Conservation (phyloP, 2,113 vertebrate species). For the Hystrix brachyura region DNA sequence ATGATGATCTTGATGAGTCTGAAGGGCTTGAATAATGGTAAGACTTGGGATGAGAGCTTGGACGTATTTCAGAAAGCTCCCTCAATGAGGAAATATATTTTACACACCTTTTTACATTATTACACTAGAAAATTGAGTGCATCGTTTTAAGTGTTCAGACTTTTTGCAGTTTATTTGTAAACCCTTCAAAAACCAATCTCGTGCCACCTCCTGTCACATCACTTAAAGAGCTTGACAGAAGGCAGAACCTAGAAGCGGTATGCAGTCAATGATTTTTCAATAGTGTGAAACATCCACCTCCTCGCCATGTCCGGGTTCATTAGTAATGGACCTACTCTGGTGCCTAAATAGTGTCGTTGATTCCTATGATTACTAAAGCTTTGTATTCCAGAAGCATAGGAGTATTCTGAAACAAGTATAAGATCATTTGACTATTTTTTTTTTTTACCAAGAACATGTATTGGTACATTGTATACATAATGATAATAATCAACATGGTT, state of each 20-base stretch:
- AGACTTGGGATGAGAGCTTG: background rate
- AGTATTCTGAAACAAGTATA: background rate
- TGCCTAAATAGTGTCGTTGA: background rate
- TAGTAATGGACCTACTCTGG: background rate
- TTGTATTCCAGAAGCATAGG: background rate
- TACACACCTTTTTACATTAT: background rate
- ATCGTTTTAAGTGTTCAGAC: background rate
- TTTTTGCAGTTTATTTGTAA: background rate
- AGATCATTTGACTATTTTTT: background rate
- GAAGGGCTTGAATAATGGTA: background rate
- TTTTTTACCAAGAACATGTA: no score
- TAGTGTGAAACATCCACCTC: background rate
- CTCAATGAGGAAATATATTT: slow-evolving; percentile 8
- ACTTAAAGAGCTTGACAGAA: background rate
- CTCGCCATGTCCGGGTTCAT: background rate
- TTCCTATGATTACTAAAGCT: background rate
- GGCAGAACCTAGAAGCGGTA: background rate
- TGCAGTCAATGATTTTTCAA: background rate
- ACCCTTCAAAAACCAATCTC: background rate
- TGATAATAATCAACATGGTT: no score
- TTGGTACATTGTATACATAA: no score
- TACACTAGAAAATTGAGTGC: background rate
- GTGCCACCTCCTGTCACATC: background rate
- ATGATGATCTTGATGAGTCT: background rate
- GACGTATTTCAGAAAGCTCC: background rate